Conservation (phyloP, 2,113 vertebrate species). For the Meleagris gallopavo region DNA sequence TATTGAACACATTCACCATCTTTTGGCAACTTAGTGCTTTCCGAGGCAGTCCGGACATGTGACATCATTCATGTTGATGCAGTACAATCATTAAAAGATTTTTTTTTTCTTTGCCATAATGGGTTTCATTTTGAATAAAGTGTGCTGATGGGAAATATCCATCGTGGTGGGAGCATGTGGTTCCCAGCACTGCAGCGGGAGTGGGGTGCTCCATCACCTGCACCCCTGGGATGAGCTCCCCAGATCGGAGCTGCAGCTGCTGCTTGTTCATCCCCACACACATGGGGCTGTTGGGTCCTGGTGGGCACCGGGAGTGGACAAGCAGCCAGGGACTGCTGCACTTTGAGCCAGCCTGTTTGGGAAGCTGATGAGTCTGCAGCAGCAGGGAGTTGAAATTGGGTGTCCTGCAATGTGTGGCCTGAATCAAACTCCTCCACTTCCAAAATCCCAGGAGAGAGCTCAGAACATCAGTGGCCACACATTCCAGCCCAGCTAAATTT, state of each 20-base stretch:
- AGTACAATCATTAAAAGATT: not conserved
- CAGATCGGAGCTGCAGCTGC: accelerated
- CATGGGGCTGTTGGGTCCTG: accelerated
- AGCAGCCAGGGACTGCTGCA: accelerated
- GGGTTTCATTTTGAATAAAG: not conserved
- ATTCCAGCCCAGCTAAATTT: not conserved
- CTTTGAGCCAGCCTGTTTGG: not conserved
- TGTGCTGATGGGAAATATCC: not conserved
- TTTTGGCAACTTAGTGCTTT: not conserved
- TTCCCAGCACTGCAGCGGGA: not conserved
- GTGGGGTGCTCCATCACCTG: not conserved
- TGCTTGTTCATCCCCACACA: accelerated
- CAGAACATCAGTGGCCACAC: not conserved
- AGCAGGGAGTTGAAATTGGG: not conserved
- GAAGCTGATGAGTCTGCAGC: not conserved
- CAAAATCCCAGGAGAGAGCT: not conserved
- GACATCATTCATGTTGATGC: not conserved
- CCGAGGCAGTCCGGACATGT: not conserved
- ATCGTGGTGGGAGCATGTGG: accelerated
- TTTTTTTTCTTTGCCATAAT: not conserved
- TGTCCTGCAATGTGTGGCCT: not conserved
- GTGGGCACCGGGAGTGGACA: not conserved
- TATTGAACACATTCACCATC: not conserved
- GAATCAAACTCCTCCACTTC: not conserved
- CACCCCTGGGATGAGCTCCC: not conserved